Base-by-base conservation (phyloP, 2,113 vertebrate genomes). In the Dolichallabes microphthalmus region DNA sequence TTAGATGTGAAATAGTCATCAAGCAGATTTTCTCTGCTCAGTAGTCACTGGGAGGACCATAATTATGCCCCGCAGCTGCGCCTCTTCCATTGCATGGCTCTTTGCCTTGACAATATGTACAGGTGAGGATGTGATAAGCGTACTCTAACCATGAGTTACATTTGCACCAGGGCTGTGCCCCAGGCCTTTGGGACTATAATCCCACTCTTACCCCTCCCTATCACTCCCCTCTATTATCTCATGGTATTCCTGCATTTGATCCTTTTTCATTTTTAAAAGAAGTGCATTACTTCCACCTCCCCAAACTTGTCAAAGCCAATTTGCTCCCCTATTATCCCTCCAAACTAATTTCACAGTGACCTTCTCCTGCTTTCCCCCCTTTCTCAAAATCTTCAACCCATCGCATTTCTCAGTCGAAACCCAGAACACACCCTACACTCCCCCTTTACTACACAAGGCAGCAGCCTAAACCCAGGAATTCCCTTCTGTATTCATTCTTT, bases 301-400 rank as follows among this genome's bases (percentile, higher is more conserved):
- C 87, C 92, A 92, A 91, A 95, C 95, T 94, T 95, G 95, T 95
- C 95, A 95, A 95, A 95, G 95, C 92, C 94, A 95, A 95, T 95
- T 95, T 93, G 93, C 93, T 93, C 92, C 93, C 93, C 92, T 94
- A 95, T 95, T 95, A 95, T 94, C 92, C 92, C 89, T 53, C 89
- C 91, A 91, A 94, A 95, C 93, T 92, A 92, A 94, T 95, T 95
- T 92, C 88, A 88, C 92, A 91, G 88, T 88, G 91, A 92, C 91
- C 94, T 92, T 92, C 89, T 90, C 91, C 87, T 69, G 5, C 80
- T 89, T 91, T 87, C 90, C 91, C 84, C 89, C 69, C 78, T 77
- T 71, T 52, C 35, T 60, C 77, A 57, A 86, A 92, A 92, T 92
- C 92, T 90, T 90, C 83, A 80, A 91, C 91, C 90, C 91, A 89